Evolutionary conservation across 1,140 invertebrate genomes (phyloP), one percentile per base, ranked within the genome.

Genomic region (Conus betulinus): DNA sequence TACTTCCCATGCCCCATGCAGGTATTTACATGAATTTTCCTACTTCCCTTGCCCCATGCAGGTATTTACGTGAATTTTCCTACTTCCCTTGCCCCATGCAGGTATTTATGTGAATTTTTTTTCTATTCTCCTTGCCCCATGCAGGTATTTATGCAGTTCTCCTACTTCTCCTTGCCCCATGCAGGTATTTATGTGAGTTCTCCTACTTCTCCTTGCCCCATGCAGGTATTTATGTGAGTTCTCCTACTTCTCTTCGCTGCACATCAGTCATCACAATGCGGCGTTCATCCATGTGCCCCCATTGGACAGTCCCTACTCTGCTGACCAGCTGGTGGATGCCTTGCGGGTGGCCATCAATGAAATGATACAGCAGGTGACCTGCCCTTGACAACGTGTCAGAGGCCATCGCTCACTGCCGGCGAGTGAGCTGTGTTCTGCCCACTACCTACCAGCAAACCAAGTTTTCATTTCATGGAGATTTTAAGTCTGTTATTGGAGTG

Each of bases 221-320:
- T 91, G 87, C 87, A 95, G 96, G 88, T 96, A 96, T 90, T 92
- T 96, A 13, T 96, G 96, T 93, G 96, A 96, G 89, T 96, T 95
- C 91, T 96, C 95, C 60, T 96, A 95, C 92, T 96, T 95, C 92
- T 91, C 93, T 57, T 96, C 96, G 53, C 91, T 96, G 81, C 92
- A 93, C 88, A 94, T 95, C 60, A 93, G 96, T 90, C 91, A 90
- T 79, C 91, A 90, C 25, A 90, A 94, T 27, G 93, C 95, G n/a
- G 95, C 95, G 5, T 96, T 96, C 91, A 95, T 96, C 71, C 96
- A 96, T 90, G 95, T 96, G 25, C 96, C 96, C 57, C 94, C 95
- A 23, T 88, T 96, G 25, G 91, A 95, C 84, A 91, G 93, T 83
- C 94, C 94, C 5, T 95, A 95, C 90, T 93, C 91, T 55, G 92